phyloP scores from a whole-genome alignment of 2,113 vertebrate genomes.

The Peromyscus polionotus region DNA sequence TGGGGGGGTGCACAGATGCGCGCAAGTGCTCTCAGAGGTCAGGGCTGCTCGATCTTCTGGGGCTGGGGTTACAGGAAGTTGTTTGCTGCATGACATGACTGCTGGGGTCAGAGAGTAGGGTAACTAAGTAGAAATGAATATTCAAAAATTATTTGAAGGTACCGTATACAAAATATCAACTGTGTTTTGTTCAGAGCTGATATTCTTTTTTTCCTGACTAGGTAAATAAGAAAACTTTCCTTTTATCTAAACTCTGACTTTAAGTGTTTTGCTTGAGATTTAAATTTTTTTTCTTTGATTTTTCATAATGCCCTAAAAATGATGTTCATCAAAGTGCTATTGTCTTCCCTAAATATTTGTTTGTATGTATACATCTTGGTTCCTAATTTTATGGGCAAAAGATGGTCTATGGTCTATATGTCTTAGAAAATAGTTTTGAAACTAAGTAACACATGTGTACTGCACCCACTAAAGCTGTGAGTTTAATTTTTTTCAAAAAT shows the following conservation, averaged over 20 bases:
- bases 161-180: background rate
- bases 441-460: background rate
- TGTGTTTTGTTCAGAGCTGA: background rate
- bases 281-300: background rate
- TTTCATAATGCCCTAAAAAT: background rate
- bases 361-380: background rate
- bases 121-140: background rate
- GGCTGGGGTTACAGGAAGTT: too few relatives aligned
- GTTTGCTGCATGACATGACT: too few relatives aligned
- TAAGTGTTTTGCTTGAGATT: background rate
- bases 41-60: rapidly evolving
- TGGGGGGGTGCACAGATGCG: background rate
- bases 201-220: background rate
- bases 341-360: background rate
- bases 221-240: background rate
- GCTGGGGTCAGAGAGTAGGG: background rate
- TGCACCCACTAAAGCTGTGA: background rate
- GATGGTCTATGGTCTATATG: too few relatives aligned
- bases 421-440: background rate
- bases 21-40: background rate
- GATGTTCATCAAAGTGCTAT: background rate
- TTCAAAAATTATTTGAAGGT: background rate
- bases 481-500: background rate
- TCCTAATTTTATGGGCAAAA: background rate
- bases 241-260: background rate